Base-by-base conservation (phyloP, 2,888 invertebrate species). In the Flexamia atlantica region DNA sequence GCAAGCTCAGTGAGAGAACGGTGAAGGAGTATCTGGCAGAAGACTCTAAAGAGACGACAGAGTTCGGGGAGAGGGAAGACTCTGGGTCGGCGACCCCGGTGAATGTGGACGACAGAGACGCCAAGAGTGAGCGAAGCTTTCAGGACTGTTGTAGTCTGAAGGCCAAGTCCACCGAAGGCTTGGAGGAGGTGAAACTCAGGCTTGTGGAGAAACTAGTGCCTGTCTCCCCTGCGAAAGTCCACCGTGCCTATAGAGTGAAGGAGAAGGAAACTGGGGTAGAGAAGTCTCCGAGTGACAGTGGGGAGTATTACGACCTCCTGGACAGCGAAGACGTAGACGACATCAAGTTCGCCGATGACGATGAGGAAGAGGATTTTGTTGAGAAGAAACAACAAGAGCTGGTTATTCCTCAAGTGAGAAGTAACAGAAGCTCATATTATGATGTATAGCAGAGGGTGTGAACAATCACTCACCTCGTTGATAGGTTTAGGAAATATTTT, bases 311-410 rank as follows among this genome's bases (percentile, higher is more conserved):
- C 70, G 91, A 91, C 84, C 90, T 91, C 0, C 88, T 93, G 14
- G 93, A 93, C 88, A 91, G 92, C 87, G 92, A 90, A 86, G 91
- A 92, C 74, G 92, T 93, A 87, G 90, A 94, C 82, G 95, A 95
- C 87, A 93, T 95, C 74, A 94, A 92, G 88, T 95, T 94, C 89
- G 95, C 94, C 9, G 95, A 95, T 88, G 95, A 95, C 46, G 93
- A 93, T 86, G 93, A 93, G 0, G 93, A 93, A 1, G 90, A 90
- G 28, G 86, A 85, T 20, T 68, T 36, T 23, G 40, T 20, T 30
- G 32, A 32, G 10, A 81, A 83, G 28, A 72, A 83, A 32, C n/a
- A 50, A 7, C n/a, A 50, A 7, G 25, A 79, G 32, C 4, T 76
- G 1, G 57, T 36, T 25, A 36, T 57, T 32, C 79, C 57, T 0